Evolutionary conservation across 1,140 invertebrate species (phyloP), one percentile per base, ranked within the genome.

Genomic region (Drosophila virilis): DNA sequence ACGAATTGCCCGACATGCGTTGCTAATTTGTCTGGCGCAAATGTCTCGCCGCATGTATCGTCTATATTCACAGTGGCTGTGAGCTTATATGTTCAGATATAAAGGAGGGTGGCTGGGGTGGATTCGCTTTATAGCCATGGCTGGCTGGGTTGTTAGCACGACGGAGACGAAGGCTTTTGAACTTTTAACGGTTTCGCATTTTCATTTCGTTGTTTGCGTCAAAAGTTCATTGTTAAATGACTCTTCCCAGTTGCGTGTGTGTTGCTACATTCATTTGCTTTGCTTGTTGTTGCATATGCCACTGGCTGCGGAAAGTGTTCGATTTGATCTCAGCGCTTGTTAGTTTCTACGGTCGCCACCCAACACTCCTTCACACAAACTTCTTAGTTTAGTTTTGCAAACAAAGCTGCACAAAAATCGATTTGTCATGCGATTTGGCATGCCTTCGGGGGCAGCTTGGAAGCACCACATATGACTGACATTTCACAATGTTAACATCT

Each of bases 121-220:
- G 45, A 40, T 65, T 59, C 65, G 43, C 42, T 58, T 71, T 70
- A 65, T 67, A 60, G 57, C 43, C 15, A 6, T 48, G 43, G 48
- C 59, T 74, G 46, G 45, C 52, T 68, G 70, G 58, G 60, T 85
- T 77, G 82, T 74, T 79, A 77, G 71, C 76, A 68, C 60, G 54
- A 78, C 54, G 75, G 60, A 67, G 46, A 43, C 33, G 13, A 13
- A 46, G 83, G 83, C 76, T 51, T 66, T 83, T 79, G 83, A 88
- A 88, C 79, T 88, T 83, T 88, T 82, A 77, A 82, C 76, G 72
- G 40, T 77, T 83, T 82, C 72, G 28, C 70, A 84, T 84, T 84
- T 74, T 67, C 61, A 83, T 67, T 59, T 68, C 45, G 48, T 79
- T 67, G 6, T 45, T 43, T 46, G 55, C 45, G 45, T 67, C 62